Percentiles rank a stretch among this genome's conserved stretches.
phyloP scores from a whole-genome alignment of 2,797 vertebrate genomes.

The Sebastes matsubarae region DNA sequence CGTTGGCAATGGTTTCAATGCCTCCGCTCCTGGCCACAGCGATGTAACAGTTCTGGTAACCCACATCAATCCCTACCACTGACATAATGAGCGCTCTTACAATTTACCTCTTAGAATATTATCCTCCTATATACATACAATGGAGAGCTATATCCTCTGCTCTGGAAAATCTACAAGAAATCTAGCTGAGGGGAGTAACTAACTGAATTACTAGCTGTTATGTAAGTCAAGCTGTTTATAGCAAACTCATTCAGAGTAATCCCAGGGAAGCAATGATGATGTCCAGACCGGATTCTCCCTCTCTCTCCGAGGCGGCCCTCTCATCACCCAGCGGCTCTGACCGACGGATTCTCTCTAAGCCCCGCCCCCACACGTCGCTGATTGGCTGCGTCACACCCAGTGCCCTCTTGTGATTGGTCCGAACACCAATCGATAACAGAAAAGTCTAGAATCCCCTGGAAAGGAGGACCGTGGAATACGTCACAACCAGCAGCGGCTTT shows the following conservation, averaged over 20 bases:
- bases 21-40: conserved; percentile 94
- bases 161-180: conserved; percentile 7
- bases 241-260: conserved; percentile 78
- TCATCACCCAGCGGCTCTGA: conserved; percentile 63
- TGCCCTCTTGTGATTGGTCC: conserved; percentile 65
- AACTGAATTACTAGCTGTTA: conserved; percentile 74
- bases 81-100: conserved; percentile 84
- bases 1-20: conserved; percentile 95
- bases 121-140: conserved; percentile 13
- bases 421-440: conserved; percentile 67
- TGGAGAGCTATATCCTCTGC: conserved; percentile 13
- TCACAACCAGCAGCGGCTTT: conserved; percentile 17
- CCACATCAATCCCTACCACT: conserved; percentile 95
- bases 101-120: conserved; percentile 45
- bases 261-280: conserved; percentile 61
- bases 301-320: conserved; percentile 55
- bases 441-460: conserved; percentile 79
- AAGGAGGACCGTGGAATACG: conserved; percentile 27
- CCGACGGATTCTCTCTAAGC: conserved; percentile 30
- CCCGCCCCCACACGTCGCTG: conserved; percentile 51
- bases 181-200: conserved; percentile 28
- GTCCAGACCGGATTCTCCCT: conserved; percentile 77
- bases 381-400: conserved; percentile 65
- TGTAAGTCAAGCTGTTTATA: conserved; percentile 78
- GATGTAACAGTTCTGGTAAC: conserved; percentile 95